Evolutionary conservation across 2,888 invertebrate species (phyloP), one percentile per base, ranked within the genome.

Genomic region (Noctua janthina): DNA sequence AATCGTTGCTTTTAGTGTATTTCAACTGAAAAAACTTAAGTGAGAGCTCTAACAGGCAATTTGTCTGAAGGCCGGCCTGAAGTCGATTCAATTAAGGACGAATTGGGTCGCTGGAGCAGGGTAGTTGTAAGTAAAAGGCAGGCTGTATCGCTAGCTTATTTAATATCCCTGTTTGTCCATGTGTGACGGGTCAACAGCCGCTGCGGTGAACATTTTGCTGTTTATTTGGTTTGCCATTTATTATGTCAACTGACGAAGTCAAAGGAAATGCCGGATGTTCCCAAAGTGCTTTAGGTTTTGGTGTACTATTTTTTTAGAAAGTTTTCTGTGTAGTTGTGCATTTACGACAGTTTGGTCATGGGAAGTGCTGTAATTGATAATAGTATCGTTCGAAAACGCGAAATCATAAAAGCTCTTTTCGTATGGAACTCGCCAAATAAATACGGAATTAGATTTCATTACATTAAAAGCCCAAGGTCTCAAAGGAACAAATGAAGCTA

Each of bases 71-170:
- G 87, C 86, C 84, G 87, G 78, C 78, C 84, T 84, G 84, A 87
- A 89, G 87, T 87, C 82, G 87, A 91, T 90, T 90, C 86, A 90
- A 91, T 92, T 90, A 91, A 84, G 90, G 83, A 87, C 85, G 89
- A 91, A 90, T 89, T 87, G 87, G 90, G 90, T 91, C 88, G 89
- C 87, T 78, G 83, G 88, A 89, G 88, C 82, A 84, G 82, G 87
- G 87, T 88, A 87, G 84, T 87, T 86, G 80, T 82, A 74, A 88
- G 83, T 89, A 79, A 79, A 83, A 84, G 81, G 79, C 59, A 78
- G 68, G 75, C 46, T 78, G 74, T 78, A 79, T 74, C 76, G 72
- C 74, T 66, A 74, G 77, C 74, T 86, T 88, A 81, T 74, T 81
- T 88, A 81, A 73, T 83, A 82, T 78, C 73, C 74, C 59, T 79